These are phyloP conservation scores for Bicyclus anynana DNA, from an alignment of 1,140 invertebrate genomes.

Conservation along the genomic window DNA sequence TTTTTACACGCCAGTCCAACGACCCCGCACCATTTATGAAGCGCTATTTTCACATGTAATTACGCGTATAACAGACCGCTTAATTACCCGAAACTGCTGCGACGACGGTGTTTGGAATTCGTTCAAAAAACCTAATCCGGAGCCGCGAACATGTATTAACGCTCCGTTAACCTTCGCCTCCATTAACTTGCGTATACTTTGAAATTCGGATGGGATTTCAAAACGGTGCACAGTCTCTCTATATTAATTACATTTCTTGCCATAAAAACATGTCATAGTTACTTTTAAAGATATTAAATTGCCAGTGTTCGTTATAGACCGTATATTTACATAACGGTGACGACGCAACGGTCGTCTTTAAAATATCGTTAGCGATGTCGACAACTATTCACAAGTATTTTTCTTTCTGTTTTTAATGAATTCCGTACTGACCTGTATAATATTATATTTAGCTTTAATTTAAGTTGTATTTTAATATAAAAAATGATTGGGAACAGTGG, in stretches of 20 bases:
- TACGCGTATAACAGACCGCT: conserved; percentile 63
- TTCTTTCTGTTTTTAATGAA: conserved; percentile 22
- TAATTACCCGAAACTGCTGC: conserved; percentile 67
- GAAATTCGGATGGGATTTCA: conserved; percentile 28
- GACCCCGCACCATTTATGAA: conserved; percentile 44
- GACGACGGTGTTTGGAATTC: conserved; percentile 40
- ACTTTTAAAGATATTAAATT: conserved; percentile 34
- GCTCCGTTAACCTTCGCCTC: conserved; percentile 48
- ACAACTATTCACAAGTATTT: conserved; percentile 29
- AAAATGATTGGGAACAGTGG: conserved; percentile 14
- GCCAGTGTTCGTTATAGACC: conserved; percentile 17
- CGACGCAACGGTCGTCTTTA: conserved; percentile 8
- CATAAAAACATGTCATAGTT: conserved; percentile 50
- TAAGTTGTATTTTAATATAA: neutral
- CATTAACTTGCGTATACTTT: conserved; percentile 30
- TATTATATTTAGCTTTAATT: conserved; percentile 13
- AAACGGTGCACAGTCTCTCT: conserved; percentile 50
- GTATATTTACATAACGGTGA: conserved; percentile 26
- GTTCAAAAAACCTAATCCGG: conserved; percentile 56
- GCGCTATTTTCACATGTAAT: conserved; percentile 63
- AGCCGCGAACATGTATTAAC: conserved; percentile 54
- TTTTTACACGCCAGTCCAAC: conserved; percentile 45
- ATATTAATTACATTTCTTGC: conserved; percentile 50
- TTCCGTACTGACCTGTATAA: conserved; percentile 12
- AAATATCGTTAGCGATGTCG: conserved; percentile 24